Evolutionary conservation across 1,140 invertebrate genomes (phyloP), one percentile per base, ranked within the genome.

Genomic region (Sipha flava): DNA sequence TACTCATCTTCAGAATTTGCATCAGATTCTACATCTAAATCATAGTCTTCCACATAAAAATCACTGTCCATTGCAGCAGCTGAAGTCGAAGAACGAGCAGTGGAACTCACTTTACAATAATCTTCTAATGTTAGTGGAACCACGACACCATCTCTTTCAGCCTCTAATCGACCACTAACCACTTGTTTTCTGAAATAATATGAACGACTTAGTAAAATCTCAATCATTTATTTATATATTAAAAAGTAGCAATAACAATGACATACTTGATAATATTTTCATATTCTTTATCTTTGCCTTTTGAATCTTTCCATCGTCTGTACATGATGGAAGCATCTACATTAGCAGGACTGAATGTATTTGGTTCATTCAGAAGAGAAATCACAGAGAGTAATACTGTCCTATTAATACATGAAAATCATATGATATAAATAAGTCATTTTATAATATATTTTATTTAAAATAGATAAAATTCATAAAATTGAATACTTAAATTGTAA

Each of bases 311-410:
- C 95, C 96, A 99, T 86, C 96, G 92, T 84, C 98, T 91, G 86
- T 98, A 99, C 96, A 99, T 99, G 34, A 99, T 97, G 64, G 96
- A 98, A 26, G 98, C 98, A 88, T 99, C 98, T 21, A 99, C 98
- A 87, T 99, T 99, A 77, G 98, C 98, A 47, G 98, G 98, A 85
- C 97, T 99, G 86, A 93, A 99, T 82, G 97, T 99, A 88, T 99
- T 99, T 62, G 98, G 98, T 87, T 99, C 98, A 88, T 99, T 99
- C 81, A 99, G 88, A 59, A 99, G 88, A 23, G 97, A 99, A 83
- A 99, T 99, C 66, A 99, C 98, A 82, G 96, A 98, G 40, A 99
- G 89, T 79, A 99, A 88, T 84, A 99, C 96, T 79, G 98, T 99
- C 85, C 97, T 92, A 84, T 80, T 66, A n/a, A 81, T 26, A 81